phyloP scores from a whole-genome alignment of 2,113 vertebrate species.

The Gnathonemus longibarbis region DNA sequence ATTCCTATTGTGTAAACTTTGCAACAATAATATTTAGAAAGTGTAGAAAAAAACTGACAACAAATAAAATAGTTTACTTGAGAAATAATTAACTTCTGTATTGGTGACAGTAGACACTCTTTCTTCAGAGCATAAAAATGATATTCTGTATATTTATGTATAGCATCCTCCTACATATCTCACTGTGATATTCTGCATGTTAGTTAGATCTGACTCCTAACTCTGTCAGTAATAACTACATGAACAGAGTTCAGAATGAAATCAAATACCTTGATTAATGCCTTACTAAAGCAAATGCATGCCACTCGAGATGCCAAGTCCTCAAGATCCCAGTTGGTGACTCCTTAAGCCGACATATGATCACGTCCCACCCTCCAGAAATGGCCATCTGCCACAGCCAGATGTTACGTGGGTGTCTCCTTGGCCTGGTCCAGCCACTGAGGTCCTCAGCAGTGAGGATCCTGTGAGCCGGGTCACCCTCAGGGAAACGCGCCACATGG shows the following conservation, averaged over 20 bases:
- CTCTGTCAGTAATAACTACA: background rate
- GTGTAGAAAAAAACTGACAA: background rate
- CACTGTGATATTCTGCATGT: background rate
- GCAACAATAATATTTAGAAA: background rate
- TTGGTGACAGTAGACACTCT: background rate
- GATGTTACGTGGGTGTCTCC: too few relatives aligned
- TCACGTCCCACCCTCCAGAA: background rate
- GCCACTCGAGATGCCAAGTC: background rate
- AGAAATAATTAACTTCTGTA: background rate
- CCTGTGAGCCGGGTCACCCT: too few relatives aligned
- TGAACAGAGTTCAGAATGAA: background rate
- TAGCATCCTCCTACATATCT: background rate
- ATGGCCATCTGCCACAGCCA: background rate
- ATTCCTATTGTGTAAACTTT: background rate
- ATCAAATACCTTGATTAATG: background rate
- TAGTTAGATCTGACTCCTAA: background rate
- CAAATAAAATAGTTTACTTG: background rate
- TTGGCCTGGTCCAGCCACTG: too few relatives aligned
- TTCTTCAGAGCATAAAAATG: background rate
- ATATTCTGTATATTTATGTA: background rate
- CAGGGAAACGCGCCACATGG: too few relatives aligned
- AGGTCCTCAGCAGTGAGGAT: too few relatives aligned
- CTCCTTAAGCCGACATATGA: background rate
- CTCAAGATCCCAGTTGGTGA: background rate
- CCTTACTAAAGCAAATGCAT: background rate